Percentiles rank a stretch among this genome's conserved stretches.
Conservation (phyloP, 2,797 vertebrate species). For the Choloepus didactylus region DNA sequence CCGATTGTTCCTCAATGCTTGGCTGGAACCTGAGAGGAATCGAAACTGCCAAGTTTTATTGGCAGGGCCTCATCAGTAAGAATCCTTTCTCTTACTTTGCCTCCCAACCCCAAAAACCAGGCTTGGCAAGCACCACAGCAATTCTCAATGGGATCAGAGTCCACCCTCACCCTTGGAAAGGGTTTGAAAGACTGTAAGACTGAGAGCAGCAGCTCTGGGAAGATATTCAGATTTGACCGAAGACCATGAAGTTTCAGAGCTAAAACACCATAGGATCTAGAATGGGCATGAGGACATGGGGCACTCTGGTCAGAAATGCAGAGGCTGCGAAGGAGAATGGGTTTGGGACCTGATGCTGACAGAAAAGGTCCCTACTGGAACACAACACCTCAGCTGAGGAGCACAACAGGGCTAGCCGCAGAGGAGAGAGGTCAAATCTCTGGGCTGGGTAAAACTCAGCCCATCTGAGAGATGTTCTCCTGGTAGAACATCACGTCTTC, state of each 20-base stretch:
- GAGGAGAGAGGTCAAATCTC: not conserved
- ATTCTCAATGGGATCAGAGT: not conserved
- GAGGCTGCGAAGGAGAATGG: not conserved
- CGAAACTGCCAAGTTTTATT: constrained; percentile 28
- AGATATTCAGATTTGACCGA: not conserved
- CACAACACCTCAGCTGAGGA: not conserved
- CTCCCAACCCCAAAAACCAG: not conserved
- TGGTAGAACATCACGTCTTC: constrained; percentile 4
- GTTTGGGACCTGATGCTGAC: not conserved
- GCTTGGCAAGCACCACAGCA: not conserved
- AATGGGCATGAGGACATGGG: not conserved
- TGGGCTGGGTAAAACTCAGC: not conserved
- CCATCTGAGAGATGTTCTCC: not conserved
- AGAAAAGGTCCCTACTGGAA: not conserved
- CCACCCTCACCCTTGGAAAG: constrained; percentile 16
- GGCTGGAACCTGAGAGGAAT: constrained; percentile 13
- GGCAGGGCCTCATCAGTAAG: not conserved
- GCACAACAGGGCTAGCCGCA: not conserved
- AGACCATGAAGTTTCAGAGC: constrained; percentile 14
- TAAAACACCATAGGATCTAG: not conserved
- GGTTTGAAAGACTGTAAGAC: not conserved
- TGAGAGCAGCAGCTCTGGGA: not conserved
- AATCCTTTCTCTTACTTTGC: constrained; percentile 6
- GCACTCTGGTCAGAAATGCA: not conserved
- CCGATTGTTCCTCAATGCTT: not conserved